Percentiles rank a stretch among this genome's conserved stretches.
These are phyloP conservation scores for Caenorhabditis drosophilae DNA, from an alignment of 2,888 invertebrate species.

Conservation along the genomic window DNA sequence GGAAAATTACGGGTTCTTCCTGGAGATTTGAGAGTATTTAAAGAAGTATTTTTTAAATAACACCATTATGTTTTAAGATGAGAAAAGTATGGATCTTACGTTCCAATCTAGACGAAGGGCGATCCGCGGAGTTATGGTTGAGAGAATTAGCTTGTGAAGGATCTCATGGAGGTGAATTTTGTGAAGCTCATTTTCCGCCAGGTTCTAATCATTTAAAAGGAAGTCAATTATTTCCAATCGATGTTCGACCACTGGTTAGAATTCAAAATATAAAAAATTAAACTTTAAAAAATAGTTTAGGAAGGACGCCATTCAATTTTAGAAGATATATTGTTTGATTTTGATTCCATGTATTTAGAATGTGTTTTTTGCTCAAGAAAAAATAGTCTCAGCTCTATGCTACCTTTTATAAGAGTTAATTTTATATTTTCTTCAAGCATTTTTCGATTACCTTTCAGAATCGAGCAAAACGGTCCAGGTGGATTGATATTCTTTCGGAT, in stretches of 20 bases:
- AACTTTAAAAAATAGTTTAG: too few relatives aligned
- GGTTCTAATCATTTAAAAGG: constrained; percentile 39
- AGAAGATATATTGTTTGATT: constrained; percentile 46
- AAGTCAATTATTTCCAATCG: constrained; percentile 31
- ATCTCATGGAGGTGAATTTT: constrained; percentile 47
- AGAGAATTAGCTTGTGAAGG: constrained; percentile 41
- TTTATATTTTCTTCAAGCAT: background rate
- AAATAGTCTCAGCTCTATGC: constrained; percentile 28
- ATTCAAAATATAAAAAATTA: too few relatives aligned
- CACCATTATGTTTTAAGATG: too few relatives aligned
- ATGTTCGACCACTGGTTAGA: constrained; percentile 19
- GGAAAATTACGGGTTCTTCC: constrained; percentile 47
- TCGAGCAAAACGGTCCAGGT: constrained; percentile 22
- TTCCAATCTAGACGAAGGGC: constrained; percentile 42
- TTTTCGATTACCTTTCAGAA: constrained; percentile 13
- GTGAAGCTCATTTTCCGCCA: constrained; percentile 38
- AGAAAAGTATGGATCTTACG: constrained; percentile 47
- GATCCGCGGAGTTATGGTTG: constrained; percentile 46
- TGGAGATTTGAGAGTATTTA: constrained; percentile 46
- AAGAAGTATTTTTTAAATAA: too few relatives aligned
- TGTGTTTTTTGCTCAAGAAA: constrained; percentile 41
- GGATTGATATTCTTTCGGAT: constrained; percentile 24
- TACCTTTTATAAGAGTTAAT: constrained; percentile 37
- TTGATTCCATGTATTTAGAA: constrained; percentile 35
- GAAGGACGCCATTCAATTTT: constrained; percentile 37